phyloP scores from a whole-genome alignment of 2,888 invertebrate species.

The Epicampocera succincta region DNA sequence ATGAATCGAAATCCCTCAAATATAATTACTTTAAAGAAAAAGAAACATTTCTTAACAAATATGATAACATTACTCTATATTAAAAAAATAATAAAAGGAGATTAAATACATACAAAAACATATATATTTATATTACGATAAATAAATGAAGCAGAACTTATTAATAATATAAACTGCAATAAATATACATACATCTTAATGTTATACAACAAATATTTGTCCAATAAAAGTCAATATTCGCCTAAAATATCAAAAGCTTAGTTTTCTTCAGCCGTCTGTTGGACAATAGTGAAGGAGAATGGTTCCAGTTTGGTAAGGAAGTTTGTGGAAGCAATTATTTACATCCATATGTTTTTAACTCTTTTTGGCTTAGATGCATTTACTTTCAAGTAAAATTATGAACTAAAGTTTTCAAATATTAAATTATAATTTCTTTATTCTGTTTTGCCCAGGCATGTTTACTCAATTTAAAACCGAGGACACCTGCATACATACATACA shows the following conservation, averaged over 20 bases:
- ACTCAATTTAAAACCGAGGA: too few relatives aligned
- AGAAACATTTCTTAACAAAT: constrained; percentile 58
- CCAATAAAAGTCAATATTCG: constrained; percentile 70
- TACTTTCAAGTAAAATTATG: too few relatives aligned
- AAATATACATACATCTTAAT: constrained; percentile 68
- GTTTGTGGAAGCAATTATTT: too few relatives aligned
- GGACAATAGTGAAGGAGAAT: too few relatives aligned
- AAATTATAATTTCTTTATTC: too few relatives aligned
- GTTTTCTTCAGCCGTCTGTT: neutral
- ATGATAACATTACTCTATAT: constrained; percentile 39
- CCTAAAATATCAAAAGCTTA: constrained; percentile 28
- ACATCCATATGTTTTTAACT: too few relatives aligned
- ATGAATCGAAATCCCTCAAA: constrained; percentile 65
- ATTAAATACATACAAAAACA: neutral
- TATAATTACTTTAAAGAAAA: constrained; percentile 67
- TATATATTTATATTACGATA: constrained; percentile 22
- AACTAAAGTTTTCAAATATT: too few relatives aligned
- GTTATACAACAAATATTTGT: constrained; percentile 68
- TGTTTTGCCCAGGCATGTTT: too few relatives aligned
- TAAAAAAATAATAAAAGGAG: constrained; percentile 28
- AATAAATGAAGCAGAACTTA: constrained; percentile 4
- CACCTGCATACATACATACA: too few relatives aligned
- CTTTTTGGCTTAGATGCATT: too few relatives aligned
- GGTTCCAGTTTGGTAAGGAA: too few relatives aligned
- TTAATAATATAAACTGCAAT: constrained; percentile 57